These are phyloP conservation scores for Sebastes variabilis DNA, from an alignment of 2,797 vertebrate species.

Conservation along the genomic window DNA sequence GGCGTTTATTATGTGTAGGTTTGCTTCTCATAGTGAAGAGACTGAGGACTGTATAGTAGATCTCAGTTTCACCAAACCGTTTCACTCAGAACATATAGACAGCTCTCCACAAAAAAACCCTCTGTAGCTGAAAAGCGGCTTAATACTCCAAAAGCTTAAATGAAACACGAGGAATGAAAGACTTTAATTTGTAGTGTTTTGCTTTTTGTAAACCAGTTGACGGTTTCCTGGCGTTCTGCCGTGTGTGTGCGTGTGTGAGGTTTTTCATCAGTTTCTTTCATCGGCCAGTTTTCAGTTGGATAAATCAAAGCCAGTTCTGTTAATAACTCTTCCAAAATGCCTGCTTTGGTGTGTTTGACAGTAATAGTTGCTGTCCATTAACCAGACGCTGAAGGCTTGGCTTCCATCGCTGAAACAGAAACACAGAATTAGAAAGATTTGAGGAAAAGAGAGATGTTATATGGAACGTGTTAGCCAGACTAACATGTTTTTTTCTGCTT, in stretches of 20 bases:
- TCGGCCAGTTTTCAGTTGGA: conserved; percentile 14
- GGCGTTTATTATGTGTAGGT: neutral
- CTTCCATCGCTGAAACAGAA: conserved; percentile 12
- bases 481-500: neutral
- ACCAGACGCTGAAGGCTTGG: conserved; percentile 18
- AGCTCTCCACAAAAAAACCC: neutral
- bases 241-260: neutral
- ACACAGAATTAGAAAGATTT: conserved; percentile 31
- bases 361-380: conserved; percentile 60
- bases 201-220: conserved; percentile 12
- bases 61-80: neutral
- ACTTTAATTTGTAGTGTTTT: conserved; percentile 12
- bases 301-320: conserved; percentile 31
- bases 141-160: neutral
- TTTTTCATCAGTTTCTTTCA: conserved; percentile 1
- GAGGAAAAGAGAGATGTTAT: conserved; percentile 11
- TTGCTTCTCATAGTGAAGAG: neutral
- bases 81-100: neutral
- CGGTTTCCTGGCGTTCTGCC: neutral
- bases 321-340: conserved; percentile 35
- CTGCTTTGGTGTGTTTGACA: conserved; percentile 42
- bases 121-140: neutral
- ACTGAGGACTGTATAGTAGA: neutral
- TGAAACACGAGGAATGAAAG: neutral
- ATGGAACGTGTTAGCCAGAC: neutral